These are phyloP conservation scores for Trilocha varians DNA, from an alignment of 2,888 invertebrate species.

Conservation along the genomic window DNA sequence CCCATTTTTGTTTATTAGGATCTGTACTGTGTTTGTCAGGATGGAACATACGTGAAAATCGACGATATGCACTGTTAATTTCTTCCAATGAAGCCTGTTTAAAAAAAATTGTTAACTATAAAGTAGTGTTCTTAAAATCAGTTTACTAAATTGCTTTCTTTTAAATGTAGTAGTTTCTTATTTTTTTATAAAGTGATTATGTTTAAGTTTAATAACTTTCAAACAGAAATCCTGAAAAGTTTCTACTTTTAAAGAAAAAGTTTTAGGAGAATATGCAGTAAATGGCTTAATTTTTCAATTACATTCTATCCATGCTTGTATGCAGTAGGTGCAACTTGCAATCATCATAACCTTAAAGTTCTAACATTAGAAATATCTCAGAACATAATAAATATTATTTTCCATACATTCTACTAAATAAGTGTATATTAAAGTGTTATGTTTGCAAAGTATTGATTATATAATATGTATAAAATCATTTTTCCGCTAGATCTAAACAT, in stretches of 20 bases:
- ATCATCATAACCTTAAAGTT: constrained; percentile 27
- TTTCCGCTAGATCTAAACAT: constrained; percentile 27
- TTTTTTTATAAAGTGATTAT: too few relatives aligned
- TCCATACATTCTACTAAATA: too few relatives aligned
- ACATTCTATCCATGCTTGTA: not conserved
- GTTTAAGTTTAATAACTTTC: too few relatives aligned
- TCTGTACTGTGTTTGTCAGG: constrained; percentile 95
- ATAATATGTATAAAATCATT: constrained; percentile 3
- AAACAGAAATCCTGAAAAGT: too few relatives aligned
- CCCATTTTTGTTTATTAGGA: constrained; percentile 86
- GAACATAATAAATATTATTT: not conserved
- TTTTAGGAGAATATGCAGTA: too few relatives aligned
- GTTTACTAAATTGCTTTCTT: too few relatives aligned
- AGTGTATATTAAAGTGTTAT: not conserved
- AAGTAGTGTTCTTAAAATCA: too few relatives aligned
- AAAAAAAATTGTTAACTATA: not conserved
- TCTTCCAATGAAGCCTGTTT: constrained; percentile 91
- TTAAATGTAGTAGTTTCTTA: too few relatives aligned
- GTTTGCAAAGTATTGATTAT: not conserved
- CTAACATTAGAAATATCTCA: not conserved
- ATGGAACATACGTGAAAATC: constrained; percentile 93
- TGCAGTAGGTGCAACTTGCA: not conserved
- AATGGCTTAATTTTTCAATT: too few relatives aligned
- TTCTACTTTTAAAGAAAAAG: too few relatives aligned
- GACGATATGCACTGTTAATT: constrained; percentile 93